Evolutionary conservation across 2,113 vertebrate species (phyloP), one percentile per base, ranked within the genome.

Genomic region (Myotis davidii): DNA sequence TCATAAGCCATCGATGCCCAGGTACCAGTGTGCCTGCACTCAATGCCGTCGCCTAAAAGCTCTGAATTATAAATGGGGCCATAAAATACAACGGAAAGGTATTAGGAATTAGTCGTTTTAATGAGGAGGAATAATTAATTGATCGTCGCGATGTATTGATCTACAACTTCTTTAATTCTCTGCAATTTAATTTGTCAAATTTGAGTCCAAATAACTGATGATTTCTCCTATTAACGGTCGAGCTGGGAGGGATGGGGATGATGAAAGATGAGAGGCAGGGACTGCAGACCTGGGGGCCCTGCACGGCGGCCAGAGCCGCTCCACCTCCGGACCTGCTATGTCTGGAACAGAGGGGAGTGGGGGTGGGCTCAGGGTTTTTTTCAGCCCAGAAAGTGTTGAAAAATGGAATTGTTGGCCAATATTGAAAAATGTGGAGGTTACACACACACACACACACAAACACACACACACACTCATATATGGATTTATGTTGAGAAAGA

Each of bases 41-140:
- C 97, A 84, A 97, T 97, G 96, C 77, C 87, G 48, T 94, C 76
- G 50, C 94, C 96, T 96, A 61, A 96, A 96, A 92, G 93, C 95
- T 95, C 73, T 64, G 89, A 94, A 87, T 97, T 92, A 90, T 93
- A 96, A 96, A 95, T 67, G 29, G 52, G 90, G 89, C 96, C 97
- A 97, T 97, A 97, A 98, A 97, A 95, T 89, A 94, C 95, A 97
- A 96, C 90, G 91, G 96, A 97, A 96, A 94, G 94, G 69, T 96
- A 83, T 81, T 96, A 97, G 94, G 97, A 97, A 96, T 94, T 32
- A 65, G 95, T 96, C 17, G 79, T 95, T 98, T 96, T 98, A 98
- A 98, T 98, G 98, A 98, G 88, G 79, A 54, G 52, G 95, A 96
- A 97, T 98, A 97, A 98, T 98, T 97, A 94, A 96, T 98, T 98